Conservation (phyloP, 2,888 invertebrate genomes). For the Pseudococcus longispinus region DNA sequence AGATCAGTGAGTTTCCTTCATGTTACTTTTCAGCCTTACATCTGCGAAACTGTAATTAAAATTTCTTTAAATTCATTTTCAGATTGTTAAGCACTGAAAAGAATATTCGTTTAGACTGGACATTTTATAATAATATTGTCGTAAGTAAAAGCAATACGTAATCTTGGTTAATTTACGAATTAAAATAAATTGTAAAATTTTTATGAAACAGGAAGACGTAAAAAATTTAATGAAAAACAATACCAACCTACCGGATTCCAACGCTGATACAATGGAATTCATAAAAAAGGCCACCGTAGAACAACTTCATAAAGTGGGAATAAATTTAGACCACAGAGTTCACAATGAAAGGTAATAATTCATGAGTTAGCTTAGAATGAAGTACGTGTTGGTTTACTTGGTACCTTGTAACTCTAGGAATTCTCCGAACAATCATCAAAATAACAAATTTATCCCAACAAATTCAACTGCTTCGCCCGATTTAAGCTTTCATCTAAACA, state of each 20-base stretch:
- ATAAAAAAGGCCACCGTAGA: conserved; percentile 50
- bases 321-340: conserved; percentile 6
- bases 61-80: not conserved
- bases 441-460: conserved; percentile 27
- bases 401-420: not conserved
- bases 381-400: not conserved
- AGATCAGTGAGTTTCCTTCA: not conserved
- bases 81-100: conserved; percentile 6
- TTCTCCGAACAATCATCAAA: conserved; percentile 17
- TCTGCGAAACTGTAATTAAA: not conserved
- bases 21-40: not conserved
- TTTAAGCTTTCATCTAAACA: conserved; percentile 68
- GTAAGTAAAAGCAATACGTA: conserved; percentile 35
- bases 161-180: not conserved
- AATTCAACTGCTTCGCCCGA: conserved; percentile 62
- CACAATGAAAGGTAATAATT: conserved; percentile 30
- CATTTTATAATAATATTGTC: conserved; percentile 57
- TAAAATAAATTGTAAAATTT: not conserved
- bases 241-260: not conserved
- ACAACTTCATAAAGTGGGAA: conserved; percentile 53
- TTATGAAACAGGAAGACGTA: conserved; percentile 50
- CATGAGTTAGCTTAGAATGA: not conserved
- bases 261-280: not conserved
- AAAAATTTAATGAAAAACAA: conserved; percentile 56
- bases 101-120: conserved; percentile 47